Base-by-base conservation (phyloP, 2,888 invertebrate species). In the Idaea straminata region DNA sequence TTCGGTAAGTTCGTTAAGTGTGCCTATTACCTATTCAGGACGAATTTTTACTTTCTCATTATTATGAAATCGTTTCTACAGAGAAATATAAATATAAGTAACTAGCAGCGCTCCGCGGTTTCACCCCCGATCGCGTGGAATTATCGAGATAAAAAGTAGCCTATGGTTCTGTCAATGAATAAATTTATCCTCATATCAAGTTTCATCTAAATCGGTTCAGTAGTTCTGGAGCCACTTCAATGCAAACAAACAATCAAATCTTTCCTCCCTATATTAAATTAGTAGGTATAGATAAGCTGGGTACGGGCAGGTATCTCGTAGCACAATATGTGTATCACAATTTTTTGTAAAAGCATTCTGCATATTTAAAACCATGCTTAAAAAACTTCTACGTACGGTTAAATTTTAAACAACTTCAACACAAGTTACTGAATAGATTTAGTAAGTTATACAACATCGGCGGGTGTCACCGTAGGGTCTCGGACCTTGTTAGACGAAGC, bases 401-500 rank as follows among this genome's bases (percentile, higher is more conserved):
- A 77, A 80, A 83, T 79, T 81, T 81, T 77, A 77, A 76, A 73
- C 72, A 71, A 63, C 70, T 77, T 71, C 71, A 62, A 71, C 75
- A 77, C 74, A 80, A 81, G 73, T 81, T 82, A 76, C 74, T 70
- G 69, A 72, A 65, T 66, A 72, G 71, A 74, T 79, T 81, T 81
- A 74, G 76, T 76, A 81, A 86, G 78, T 86, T 83, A 74, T 78
- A 78, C 75, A 73, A 73, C 74, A 75, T 75, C 72, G 69, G 62
- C 62, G 67, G 72, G 69, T 75, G 78, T 7, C 77, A 79, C 81
- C 79, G 74, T 74, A 74, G 84, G 84, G 87, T 82, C 85, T 85
- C 78, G 84, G 87, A 87, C 87, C 83, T 89, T 86, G 88, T 89
- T 89, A 90, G 78, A 78, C 71, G 79, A 73, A 74, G 81, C 81